Conservation (phyloP, 2,113 vertebrate genomes). For the Malurus melanocephalus region DNA sequence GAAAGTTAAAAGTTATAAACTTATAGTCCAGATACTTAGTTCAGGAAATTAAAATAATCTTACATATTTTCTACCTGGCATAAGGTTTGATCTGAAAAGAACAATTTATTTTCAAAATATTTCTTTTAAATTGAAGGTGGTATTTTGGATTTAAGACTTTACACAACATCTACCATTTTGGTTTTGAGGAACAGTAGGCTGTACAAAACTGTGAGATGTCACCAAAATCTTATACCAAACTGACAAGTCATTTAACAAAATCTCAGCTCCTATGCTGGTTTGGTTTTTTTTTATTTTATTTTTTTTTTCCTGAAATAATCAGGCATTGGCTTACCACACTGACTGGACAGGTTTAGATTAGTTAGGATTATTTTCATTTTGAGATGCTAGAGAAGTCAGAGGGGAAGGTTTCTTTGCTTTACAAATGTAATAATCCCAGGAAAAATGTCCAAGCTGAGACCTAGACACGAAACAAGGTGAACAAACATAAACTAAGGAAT, state of each 20-base stretch:
- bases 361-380: background rate
- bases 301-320: background rate
- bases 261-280: background rate
- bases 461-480: background rate
- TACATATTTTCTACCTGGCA: background rate
- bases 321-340: background rate
- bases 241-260: background rate
- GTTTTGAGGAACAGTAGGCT: background rate
- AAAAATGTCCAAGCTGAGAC: background rate
- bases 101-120: background rate
- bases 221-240: background rate
- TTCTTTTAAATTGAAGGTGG: background rate
- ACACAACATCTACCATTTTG: background rate
- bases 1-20: background rate
- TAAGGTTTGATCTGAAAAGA: background rate
- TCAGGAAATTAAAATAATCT: background rate
- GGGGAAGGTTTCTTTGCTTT: background rate
- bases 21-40: background rate
- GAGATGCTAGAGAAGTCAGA: background rate
- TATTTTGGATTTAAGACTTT: background rate
- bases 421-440: background rate
- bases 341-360: background rate
- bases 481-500: background rate
- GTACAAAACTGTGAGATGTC: background rate
- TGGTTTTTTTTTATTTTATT: too few relatives aligned